phyloP scores from a whole-genome alignment of 2,113 vertebrate genomes.

The Tretioscincus oriximinensis region DNA sequence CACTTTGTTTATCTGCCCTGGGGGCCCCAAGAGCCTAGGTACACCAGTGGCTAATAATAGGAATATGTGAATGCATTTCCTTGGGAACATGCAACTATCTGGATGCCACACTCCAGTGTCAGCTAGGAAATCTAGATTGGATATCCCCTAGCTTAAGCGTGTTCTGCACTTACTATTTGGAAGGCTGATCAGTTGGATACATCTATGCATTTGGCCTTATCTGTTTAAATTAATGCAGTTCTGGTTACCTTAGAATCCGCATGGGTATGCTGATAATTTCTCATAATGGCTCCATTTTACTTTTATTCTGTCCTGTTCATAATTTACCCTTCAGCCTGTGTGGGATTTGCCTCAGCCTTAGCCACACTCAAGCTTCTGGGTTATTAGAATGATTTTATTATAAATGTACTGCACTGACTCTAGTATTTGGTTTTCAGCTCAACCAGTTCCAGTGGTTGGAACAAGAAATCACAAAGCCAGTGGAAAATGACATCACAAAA shows the following conservation, averaged over 20 bases:
- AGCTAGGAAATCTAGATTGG: too few relatives aligned
- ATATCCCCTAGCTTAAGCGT: too few relatives aligned
- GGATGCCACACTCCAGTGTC: too few relatives aligned
- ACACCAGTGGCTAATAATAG: too few relatives aligned
- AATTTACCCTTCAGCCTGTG: too few relatives aligned
- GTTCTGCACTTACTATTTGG: too few relatives aligned
- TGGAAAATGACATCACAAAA: slow-evolving; percentile 92
- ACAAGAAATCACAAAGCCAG: slow-evolving; percentile 90
- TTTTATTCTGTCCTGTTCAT: too few relatives aligned
- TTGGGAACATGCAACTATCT: too few relatives aligned
- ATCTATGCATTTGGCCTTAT: neutral
- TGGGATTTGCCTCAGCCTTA: neutral
- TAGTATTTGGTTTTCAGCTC: slow-evolving; percentile 74
- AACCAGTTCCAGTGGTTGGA: slow-evolving; percentile 93
- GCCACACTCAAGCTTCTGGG: neutral
- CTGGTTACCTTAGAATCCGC: neutral
- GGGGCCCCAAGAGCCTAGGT: too few relatives aligned
- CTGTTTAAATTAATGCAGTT: neutral
- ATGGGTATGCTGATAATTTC: neutral
- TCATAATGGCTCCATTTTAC: neutral
- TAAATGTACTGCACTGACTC: neutral
- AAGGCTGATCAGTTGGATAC: too few relatives aligned
- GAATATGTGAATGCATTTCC: too few relatives aligned
- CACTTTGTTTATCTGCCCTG: too few relatives aligned
- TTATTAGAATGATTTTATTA: neutral